Evolutionary conservation across 2,113 vertebrate species (phyloP).

Genomic region (Rhegmatorhina hoffmannsi): DNA sequence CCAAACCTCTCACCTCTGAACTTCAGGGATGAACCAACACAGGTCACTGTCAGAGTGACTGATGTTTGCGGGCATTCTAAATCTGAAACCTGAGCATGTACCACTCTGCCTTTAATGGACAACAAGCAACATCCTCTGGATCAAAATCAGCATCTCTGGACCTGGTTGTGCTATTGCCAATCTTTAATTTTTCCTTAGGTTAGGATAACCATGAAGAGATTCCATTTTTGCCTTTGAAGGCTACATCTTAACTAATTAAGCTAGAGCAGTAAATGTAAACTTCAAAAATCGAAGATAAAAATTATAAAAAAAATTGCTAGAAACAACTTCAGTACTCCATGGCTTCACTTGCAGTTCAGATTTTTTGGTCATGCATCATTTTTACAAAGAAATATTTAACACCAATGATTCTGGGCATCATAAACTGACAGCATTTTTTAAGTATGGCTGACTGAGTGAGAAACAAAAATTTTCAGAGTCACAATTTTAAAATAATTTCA

Average conservation of each 20-base stretch:
- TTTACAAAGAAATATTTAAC: not conserved
- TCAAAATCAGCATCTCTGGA: not conserved
- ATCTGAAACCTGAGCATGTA: not conserved
- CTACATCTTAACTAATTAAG: not conserved
- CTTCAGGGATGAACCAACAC: not conserved
- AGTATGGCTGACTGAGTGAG: not conserved
- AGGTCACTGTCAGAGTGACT: not conserved
- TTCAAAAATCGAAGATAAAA: not conserved
- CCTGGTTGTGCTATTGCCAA: not conserved
- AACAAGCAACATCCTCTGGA: not conserved
- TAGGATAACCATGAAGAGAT: not conserved
- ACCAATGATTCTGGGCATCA: not conserved
- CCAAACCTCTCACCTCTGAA: not conserved
- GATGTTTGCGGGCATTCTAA: not conserved
- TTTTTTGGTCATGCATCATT: not conserved
- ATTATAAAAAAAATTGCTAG: not conserved
- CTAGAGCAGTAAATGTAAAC: not conserved
- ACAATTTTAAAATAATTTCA: not conserved
- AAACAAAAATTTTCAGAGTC: fast-evolving
- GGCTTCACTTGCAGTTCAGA: not conserved
- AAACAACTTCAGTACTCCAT: not conserved
- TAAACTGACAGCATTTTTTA: not conserved
- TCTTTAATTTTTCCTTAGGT: not conserved
- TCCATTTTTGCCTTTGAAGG: not conserved
- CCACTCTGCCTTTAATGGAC: not conserved